A percentile compares a stretch with the other conserved stretches of the same genome.
Conservation (phyloP, 1,140 invertebrate species). For the Dreissena polymorpha region DNA sequence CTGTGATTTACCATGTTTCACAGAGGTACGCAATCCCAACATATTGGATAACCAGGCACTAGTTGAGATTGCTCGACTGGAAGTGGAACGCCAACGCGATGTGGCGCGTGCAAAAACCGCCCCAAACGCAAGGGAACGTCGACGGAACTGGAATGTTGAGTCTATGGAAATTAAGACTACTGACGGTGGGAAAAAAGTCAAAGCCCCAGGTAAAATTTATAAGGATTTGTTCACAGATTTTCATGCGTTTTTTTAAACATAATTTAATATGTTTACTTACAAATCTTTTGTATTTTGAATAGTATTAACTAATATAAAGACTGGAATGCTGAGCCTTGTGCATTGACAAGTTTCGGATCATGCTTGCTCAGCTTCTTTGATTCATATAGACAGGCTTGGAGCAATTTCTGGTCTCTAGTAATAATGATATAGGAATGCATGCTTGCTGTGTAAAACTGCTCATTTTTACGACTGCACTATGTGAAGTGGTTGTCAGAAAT, state of each 20-base stretch:
- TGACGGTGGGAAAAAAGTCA: slow-evolving; percentile 45
- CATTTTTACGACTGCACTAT: no score
- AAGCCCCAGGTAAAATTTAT: slow-evolving; percentile 40
- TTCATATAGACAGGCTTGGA: no score
- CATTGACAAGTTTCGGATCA: no score
- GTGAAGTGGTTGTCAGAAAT: no score
- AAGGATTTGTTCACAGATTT: not conserved
- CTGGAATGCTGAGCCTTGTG: not conserved
- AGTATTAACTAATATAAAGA: no score
- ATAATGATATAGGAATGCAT: no score
- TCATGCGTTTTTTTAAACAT: not conserved
- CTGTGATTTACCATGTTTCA: no score
- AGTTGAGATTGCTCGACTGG: slow-evolving; percentile 16
- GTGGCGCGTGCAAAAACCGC: slow-evolving; percentile 51
- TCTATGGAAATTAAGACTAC: slow-evolving; percentile 50
- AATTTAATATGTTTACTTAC: no score
- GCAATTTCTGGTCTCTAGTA: no score
- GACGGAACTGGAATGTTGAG: slow-evolving; percentile 51
- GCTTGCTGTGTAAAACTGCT: no score
- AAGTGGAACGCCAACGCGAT: slow-evolving; percentile 42
- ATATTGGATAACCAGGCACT: slow-evolving; percentile 46
- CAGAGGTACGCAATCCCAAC: slow-evolving; percentile 18
- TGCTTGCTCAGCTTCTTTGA: no score
- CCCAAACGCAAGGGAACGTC: slow-evolving; percentile 37
- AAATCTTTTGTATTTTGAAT: no score